These are phyloP conservation scores for Cariama cristata DNA, from an alignment of 2,113 vertebrate species.

Conservation along the genomic window DNA sequence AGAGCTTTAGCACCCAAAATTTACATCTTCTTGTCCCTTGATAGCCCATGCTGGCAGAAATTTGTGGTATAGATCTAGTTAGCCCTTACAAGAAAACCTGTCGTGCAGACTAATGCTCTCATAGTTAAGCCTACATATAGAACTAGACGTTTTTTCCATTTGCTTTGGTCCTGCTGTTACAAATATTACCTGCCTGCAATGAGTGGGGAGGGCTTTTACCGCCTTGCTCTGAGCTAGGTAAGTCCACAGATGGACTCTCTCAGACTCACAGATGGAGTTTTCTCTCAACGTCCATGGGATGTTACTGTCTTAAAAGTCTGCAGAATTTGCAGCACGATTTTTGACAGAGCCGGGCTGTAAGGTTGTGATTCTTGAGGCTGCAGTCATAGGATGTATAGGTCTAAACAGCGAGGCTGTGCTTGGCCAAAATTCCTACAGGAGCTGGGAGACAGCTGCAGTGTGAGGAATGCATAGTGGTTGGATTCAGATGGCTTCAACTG, in stretches of 20 bases:
- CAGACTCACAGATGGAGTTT: no score
- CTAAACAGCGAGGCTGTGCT: not conserved
- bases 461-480: not conserved
- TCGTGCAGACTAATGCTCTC: not conserved
- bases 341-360: not conserved
- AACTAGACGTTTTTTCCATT: not conserved
- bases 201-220: not conserved
- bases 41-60: not conserved
- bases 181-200: not conserved
- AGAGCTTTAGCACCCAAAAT: not conserved
- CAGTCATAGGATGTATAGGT: fast-evolving
- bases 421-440: not conserved
- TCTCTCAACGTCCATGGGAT: not conserved
- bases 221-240: not conserved
- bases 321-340: not conserved
- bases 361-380: not conserved
- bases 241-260: not conserved
- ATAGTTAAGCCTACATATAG: not conserved
- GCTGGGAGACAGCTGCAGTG: not conserved
- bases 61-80: not conserved
- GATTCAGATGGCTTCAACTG: not conserved
- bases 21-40: not conserved
- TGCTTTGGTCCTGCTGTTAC: not conserved
- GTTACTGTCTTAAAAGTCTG: not conserved
- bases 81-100: not conserved